Conservation (phyloP, 35 echinoderm and acorn worm species). For the Nesometra sesokonis region DNA sequence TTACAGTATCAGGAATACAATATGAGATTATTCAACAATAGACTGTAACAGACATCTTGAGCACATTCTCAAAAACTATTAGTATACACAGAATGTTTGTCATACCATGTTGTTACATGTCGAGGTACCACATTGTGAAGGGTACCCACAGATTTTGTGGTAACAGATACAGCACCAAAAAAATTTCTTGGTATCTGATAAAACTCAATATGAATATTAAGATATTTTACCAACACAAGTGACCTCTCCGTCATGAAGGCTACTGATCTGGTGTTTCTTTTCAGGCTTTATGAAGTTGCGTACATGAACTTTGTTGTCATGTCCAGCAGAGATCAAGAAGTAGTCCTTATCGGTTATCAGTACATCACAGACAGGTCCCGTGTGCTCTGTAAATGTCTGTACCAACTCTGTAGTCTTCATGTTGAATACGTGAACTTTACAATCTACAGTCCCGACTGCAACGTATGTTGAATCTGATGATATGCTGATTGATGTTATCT, state of each 20-base stretch:
- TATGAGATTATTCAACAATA: no score
- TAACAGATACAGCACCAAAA: neutral
- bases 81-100: no score
- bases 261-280: neutral
- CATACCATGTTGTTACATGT: no score
- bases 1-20: no score
- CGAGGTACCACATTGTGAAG: neutral
- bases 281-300: constrained; percentile 50
- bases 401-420: constrained; percentile 49
- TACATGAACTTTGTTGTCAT: constrained; percentile 54
- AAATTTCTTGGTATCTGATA: neutral
- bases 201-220: neutral
- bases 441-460: constrained; percentile 57
- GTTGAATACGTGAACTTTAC: constrained; percentile 74
- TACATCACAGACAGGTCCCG: constrained; percentile 37
- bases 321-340: constrained; percentile 64
- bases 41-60: no score
- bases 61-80: no score
- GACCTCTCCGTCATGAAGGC: constrained; percentile 58
- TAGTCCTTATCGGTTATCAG: constrained; percentile 67
- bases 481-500: constrained; percentile 61
- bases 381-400: constrained; percentile 67
- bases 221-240: constrained; percentile 66
- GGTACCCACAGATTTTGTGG: neutral
- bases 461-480: constrained; percentile 58